phyloP scores from a whole-genome alignment of 1,140 invertebrate genomes.

The Drosophila triauraria region DNA sequence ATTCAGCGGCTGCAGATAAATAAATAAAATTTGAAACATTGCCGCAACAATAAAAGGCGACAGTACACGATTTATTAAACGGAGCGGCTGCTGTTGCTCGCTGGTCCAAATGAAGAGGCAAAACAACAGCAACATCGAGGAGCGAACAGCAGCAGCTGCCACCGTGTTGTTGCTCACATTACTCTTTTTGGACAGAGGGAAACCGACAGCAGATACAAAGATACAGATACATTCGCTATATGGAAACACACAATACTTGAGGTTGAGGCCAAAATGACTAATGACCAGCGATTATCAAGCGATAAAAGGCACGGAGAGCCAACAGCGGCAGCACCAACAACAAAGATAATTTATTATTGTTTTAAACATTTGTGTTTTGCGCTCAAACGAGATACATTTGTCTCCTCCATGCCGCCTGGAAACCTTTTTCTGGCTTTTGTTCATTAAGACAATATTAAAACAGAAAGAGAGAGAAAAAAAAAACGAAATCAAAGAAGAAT shows the following conservation, averaged over 20 bases:
- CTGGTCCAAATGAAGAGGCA: constrained; percentile 69
- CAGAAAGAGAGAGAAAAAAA: not conserved
- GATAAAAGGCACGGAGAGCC: constrained; percentile 79
- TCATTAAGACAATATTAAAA: constrained; percentile 72
- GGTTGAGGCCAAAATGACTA: constrained; percentile 83
- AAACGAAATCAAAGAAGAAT: constrained; percentile 38
- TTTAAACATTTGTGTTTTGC: constrained; percentile 83
- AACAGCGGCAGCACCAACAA: constrained; percentile 43
- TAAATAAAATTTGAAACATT: constrained; percentile 84
- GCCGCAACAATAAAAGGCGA: constrained; percentile 83
- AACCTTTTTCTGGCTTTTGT: constrained; percentile 58
- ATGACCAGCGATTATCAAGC: constrained; percentile 84
- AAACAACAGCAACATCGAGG: constrained; percentile 50
- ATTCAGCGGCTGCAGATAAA: constrained; percentile 81
- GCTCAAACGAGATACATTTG: constrained; percentile 83
- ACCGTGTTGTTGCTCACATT: constrained; percentile 79
- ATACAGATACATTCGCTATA: constrained; percentile 75
- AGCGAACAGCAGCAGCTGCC: constrained; percentile 74
- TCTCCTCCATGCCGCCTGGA: constrained; percentile 56
- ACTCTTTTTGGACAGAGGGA: constrained; percentile 73
- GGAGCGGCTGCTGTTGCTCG: constrained; percentile 54
- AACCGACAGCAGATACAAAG: constrained; percentile 59
- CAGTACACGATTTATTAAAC: constrained; percentile 83
- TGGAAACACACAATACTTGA: constrained; percentile 77
- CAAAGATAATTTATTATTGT: constrained; percentile 82